Evolutionary conservation across 1,140 invertebrate genomes (phyloP), one percentile per base, ranked within the genome.

Genomic region (Uloborus diversus): DNA sequence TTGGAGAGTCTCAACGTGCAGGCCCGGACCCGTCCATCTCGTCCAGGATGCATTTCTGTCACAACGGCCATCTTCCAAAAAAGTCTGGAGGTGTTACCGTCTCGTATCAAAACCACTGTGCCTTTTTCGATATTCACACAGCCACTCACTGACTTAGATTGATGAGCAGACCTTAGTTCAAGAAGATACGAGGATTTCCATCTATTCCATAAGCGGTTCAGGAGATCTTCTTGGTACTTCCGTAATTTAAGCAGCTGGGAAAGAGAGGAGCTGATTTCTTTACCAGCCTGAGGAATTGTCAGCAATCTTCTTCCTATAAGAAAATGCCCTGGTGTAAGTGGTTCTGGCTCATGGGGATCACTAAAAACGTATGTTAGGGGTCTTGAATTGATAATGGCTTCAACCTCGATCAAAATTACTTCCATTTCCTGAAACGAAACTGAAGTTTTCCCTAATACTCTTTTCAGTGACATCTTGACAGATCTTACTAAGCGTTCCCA

Each of bases 131-230:
- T n/a, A n/a, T n/a, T n/a, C n/a, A n/a, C n/a, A n/a, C n/a, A n/a
- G n/a, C n/a, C n/a, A n/a, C n/a, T n/a, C n/a, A n/a, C n/a, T n/a
- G n/a, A n/a, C n/a, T n/a, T n/a, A n/a, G n/a, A n/a, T n/a, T n/a
- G n/a, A n/a, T n/a, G n/a, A n/a, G n/a, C n/a, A n/a, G n/a, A n/a
- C n/a, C n/a, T n/a, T n/a, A n/a, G n/a, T n/a, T n/a, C n/a, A n/a
- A n/a, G n/a, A n/a, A 59, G n/a, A 30, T 59, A 71, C 23, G 27
- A 25, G 23, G 51, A 42, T 59, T 14, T n/a, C 53, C 53, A 57
- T 20, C 51, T n/a, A 2, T 42, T 37, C 53, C 66, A 70, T 27
- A 71, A 57, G 0, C 20, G 28, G 20, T 42, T 59, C 28, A 42
- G 23, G 3, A 70, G 5, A 27, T 37, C 27, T 57, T 70, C 30